These are phyloP conservation scores for Corythornis leucogaster DNA, from an alignment of 2,797 vertebrate species.

Conservation along the genomic window DNA sequence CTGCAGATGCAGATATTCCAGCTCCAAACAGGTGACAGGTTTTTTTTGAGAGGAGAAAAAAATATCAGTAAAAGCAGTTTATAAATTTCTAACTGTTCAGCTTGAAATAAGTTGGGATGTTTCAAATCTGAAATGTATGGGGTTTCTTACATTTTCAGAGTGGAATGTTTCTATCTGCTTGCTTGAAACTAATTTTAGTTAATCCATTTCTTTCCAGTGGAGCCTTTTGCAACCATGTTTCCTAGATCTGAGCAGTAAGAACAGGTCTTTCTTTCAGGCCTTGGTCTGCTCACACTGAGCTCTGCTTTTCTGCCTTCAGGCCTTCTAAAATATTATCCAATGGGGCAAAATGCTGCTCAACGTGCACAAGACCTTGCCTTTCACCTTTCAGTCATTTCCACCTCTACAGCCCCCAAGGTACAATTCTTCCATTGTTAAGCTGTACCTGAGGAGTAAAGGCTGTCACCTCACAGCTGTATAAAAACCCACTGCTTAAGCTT, in stretches of 20 bases:
- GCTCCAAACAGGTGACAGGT: background rate
- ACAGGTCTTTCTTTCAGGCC: background rate
- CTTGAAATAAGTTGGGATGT: background rate
- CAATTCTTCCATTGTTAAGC: conserved; percentile 15
- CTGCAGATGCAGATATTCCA: background rate
- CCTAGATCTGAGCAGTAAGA: background rate
- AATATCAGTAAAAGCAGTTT: background rate
- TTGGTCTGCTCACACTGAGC: background rate
- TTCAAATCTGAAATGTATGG: background rate
- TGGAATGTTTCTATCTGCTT: background rate
- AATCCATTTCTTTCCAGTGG: background rate
- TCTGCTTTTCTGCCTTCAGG: conserved; percentile 3
- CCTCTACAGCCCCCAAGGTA: background rate
- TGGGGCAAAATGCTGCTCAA: conserved; percentile 27
- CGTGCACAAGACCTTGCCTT: background rate
- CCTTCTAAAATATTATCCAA: background rate
- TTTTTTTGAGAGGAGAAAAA: background rate
- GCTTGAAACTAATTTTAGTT: conserved; percentile 11
- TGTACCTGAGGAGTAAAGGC: conserved; percentile 41
- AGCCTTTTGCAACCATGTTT: background rate
- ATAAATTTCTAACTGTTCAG: background rate
- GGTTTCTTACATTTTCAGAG: background rate
- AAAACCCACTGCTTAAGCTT: conserved; percentile 15
- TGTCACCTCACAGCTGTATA: conserved; percentile 42
- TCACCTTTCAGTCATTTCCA: conserved; percentile 34